Evolutionary conservation across 1,140 invertebrate genomes (phyloP), one percentile per base, ranked within the genome.

Genomic region (Drosophila parvula): DNA sequence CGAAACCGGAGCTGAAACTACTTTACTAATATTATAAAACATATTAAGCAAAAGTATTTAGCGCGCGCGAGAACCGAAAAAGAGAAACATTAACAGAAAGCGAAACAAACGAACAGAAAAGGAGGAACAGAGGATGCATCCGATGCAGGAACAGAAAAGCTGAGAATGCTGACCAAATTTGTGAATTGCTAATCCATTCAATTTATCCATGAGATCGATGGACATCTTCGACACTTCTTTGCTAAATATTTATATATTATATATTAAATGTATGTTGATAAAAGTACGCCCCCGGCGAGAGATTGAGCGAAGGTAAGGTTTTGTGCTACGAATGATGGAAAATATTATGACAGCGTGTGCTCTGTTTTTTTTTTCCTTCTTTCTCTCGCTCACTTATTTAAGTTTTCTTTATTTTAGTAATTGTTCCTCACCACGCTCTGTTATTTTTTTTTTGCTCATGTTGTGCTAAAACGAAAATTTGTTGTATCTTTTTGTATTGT

Each of bases 21-120:
- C 84, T 89, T 88, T 88, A 80, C 80, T 80, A 80, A 83, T 89
- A 79, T 82, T 82, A 83, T 88, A 78, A 41, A 84, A 74, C 79
- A 88, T 89, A 84, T 89, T 89, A 71, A 61, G 80, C 32, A 69
- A 73, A 89, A 89, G 77, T 80, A 75, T 70, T 64, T 30, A 53
- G 14, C 36, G 27, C 55, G 38, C 40, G 27, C 55, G 38, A 58
- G 4, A 53, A 0, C 16, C 50, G 50, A 62, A 59, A 38, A 22
- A 55, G 34, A 57, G 53, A 61, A 55, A 34, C 7, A 16, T 48
- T 48, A 48, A 14, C 4, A 5, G 38, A 36, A 64, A 38, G 27
- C 30, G 45, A 60, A 51, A 16, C 18, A 61, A 27, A 55, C 40
- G 30, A 27, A 36, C 16, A 43, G 4, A 10, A 27, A n/a, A 8